A percentile compares a stretch with the other conserved stretches of the same genome.
Evolutionary conservation across 2,888 invertebrate genomes (phyloP).

Genomic region (Thera britannica): DNA sequence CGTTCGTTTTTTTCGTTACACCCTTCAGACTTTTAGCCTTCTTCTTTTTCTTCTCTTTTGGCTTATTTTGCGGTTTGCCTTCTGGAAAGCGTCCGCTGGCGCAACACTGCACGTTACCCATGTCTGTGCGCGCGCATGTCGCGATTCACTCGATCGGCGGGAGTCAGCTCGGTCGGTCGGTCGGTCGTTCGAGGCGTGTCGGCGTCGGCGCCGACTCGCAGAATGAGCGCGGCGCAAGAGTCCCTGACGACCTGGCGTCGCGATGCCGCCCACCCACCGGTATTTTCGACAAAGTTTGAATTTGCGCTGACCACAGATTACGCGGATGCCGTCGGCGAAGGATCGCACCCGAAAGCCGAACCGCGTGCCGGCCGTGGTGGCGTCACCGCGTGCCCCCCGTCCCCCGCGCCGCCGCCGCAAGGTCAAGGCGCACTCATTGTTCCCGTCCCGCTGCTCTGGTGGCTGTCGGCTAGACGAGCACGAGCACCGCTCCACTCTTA

Average conservation of each 20-base stretch:
- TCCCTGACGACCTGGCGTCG: constrained; percentile 70
- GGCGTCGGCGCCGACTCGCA: constrained; percentile 83
- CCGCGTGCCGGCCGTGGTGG: constrained; percentile 78
- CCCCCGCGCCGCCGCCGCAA: constrained; percentile 72
- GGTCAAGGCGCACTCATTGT: constrained; percentile 82
- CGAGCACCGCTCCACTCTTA: constrained; percentile 60
- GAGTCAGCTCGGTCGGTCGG: constrained; percentile 80
- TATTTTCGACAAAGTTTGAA: constrained; percentile 77
- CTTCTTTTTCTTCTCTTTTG: constrained; percentile 66
- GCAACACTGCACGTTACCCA: constrained; percentile 85
- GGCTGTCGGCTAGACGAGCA: constrained; percentile 62
- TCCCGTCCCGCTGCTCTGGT: constrained; percentile 68
- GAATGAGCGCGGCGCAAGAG: constrained; percentile 73
- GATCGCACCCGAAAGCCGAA: constrained; percentile 84
- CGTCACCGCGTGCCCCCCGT: constrained; percentile 76
- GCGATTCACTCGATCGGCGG: constrained; percentile 75
- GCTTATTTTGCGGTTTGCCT: constrained; percentile 70
- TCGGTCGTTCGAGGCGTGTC: constrained; percentile 83
- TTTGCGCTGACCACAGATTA: constrained; percentile 80
- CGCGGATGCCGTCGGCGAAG: constrained; percentile 82
- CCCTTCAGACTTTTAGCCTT: constrained; percentile 59
- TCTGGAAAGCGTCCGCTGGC: constrained; percentile 77
- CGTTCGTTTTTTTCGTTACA: constrained; percentile 69
- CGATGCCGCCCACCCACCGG: constrained; percentile 75
- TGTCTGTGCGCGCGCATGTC: constrained; percentile 80